phyloP scores from a whole-genome alignment of 2,797 vertebrate species.

The Carduelis carduelis region DNA sequence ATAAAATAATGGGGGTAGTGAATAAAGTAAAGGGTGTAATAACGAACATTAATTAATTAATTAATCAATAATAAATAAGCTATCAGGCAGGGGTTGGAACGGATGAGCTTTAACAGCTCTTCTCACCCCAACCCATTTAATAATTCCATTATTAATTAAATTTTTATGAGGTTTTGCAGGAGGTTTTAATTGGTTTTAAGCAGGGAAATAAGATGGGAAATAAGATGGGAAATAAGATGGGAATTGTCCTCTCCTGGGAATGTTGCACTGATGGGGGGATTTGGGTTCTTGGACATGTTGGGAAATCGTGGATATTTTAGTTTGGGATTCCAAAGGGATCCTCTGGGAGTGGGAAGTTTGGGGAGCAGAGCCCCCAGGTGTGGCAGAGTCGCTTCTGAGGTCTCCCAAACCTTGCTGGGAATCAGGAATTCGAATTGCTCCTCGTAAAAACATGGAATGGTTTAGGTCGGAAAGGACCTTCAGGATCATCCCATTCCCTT shows the following conservation, averaged over 20 bases:
- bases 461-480: not conserved
- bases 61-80: not conserved
- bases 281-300: not conserved
- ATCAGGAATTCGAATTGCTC: not conserved
- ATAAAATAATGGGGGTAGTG: not conserved
- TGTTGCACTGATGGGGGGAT: too few species aligned
- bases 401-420: not conserved
- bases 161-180: not conserved
- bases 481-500: rapidly evolving
- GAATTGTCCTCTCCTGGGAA: not conserved
- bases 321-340: not conserved
- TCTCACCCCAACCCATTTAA: not conserved
- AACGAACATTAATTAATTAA: not conserved
- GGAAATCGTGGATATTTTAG: not conserved
- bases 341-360: not conserved
- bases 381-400: rapidly evolving
- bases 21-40: not conserved
- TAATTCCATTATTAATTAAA: not conserved
- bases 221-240: not conserved
- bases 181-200: not conserved
- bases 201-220: not conserved
- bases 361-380: not conserved
- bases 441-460: not conserved
- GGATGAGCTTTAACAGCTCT: not conserved
- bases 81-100: not conserved